Conservation (phyloP, 2,888 invertebrate genomes). For the Steromphala cineraria region DNA sequence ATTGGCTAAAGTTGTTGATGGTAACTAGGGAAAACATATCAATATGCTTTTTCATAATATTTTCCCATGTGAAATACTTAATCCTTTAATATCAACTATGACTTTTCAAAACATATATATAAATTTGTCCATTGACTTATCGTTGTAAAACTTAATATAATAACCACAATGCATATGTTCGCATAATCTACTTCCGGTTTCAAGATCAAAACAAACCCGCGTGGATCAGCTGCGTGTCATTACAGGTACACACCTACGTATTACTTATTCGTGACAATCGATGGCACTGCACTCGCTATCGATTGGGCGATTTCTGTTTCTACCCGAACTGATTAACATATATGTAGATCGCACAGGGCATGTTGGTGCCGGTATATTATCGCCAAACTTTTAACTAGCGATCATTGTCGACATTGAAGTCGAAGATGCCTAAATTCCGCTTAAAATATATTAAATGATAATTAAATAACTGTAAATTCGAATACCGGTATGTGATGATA, state of each 20-base stretch:
- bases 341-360: background rate
- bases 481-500: too few species aligned
- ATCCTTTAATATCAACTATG: background rate
- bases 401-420: too few species aligned
- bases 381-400: too few species aligned
- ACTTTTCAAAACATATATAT: background rate
- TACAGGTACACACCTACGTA: background rate
- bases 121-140: background rate
- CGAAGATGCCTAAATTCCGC: too few species aligned
- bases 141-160: background rate
- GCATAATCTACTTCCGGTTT: background rate
- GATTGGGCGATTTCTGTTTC: background rate
- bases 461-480: too few species aligned
- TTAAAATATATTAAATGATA: too few species aligned
- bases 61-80: background rate
- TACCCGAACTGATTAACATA: background rate
- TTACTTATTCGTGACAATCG: background rate
- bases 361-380: background rate
- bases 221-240: background rate
- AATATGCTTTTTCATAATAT: background rate
- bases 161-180: background rate
- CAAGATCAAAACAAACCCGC: background rate
- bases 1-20: conserved; percentile 47
- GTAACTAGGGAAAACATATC: conserved; percentile 21
- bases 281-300: background rate